Percentiles rank a stretch among this genome's conserved stretches.
These are phyloP conservation scores for Euthynnus affinis DNA, from an alignment of 2,797 vertebrate genomes.

Conservation along the genomic window DNA sequence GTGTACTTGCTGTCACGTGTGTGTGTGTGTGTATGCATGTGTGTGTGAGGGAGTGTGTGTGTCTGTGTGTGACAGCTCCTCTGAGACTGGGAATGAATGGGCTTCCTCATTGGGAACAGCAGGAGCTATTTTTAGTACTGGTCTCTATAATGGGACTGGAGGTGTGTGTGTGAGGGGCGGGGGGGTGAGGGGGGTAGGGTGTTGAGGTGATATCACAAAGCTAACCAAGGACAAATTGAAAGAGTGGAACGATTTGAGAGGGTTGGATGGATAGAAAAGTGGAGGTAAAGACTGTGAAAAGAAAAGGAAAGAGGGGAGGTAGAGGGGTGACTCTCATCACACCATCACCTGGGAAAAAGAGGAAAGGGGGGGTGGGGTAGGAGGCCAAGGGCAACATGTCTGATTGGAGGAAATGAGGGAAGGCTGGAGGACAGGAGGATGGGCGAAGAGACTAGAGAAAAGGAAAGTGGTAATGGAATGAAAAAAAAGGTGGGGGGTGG, in stretches of 20 bases:
- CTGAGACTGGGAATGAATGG: conserved; percentile 76
- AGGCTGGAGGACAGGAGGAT: conserved; percentile 24
- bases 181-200: background rate
- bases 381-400: conserved; percentile 35
- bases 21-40: conserved; percentile 7
- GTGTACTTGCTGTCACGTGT: background rate
- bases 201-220: conserved; percentile 23
- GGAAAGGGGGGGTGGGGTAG: background rate
- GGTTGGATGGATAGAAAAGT: conserved; percentile 24
- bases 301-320: conserved; percentile 5
- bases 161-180: conserved; percentile 17
- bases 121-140: conserved; percentile 74
- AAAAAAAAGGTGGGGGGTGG: conserved; percentile 8
- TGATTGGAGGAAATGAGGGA: conserved; percentile 44
- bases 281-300: conserved; percentile 24
- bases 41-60: conserved; percentile 16
- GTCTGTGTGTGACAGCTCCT: conserved; percentile 64
- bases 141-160: conserved; percentile 62
- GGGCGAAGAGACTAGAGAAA: conserved; percentile 16
- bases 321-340: conserved; percentile 26
- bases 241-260: conserved; percentile 20
- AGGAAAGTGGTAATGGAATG: conserved; percentile 37
- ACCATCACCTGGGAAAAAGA: conserved; percentile 15
- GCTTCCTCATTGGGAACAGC: conserved; percentile 68
- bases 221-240: conserved; percentile 44